Conservation (phyloP, 2,113 vertebrate genomes). For the Alosa alosa region DNA sequence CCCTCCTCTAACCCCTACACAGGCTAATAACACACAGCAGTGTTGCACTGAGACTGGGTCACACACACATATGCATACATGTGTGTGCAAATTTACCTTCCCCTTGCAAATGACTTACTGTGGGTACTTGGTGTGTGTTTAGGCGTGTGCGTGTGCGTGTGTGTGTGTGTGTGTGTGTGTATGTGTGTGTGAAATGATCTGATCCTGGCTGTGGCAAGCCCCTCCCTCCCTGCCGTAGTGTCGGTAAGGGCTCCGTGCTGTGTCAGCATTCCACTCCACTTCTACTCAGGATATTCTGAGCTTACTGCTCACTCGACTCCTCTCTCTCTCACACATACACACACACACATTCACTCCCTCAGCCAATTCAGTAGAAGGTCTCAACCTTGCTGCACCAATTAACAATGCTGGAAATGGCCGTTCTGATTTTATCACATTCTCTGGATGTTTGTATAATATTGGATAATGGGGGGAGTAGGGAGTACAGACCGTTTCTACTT, state of each 20-base stretch:
- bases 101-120: background rate
- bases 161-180: background rate
- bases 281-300: conserved; percentile 39
- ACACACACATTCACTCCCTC: background rate
- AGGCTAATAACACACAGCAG: background rate
- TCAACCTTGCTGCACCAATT: background rate
- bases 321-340: background rate
- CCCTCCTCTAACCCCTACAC: background rate
- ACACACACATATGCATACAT: background rate
- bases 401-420: background rate
- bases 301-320: conserved; percentile 14
- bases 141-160: background rate
- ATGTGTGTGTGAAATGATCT: background rate
- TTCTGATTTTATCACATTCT: background rate
- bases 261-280: conserved; percentile 37
- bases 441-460: background rate
- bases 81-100: background rate
- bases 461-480: background rate
- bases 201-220: background rate
- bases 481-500: background rate
- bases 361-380: background rate
- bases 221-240: background rate
- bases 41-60: background rate
- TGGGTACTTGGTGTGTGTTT: background rate
- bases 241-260: conserved; percentile 1